These are phyloP conservation scores for Gasterosteus aculeatus DNA, from an alignment of 2,113 vertebrate species.

Conservation along the genomic window DNA sequence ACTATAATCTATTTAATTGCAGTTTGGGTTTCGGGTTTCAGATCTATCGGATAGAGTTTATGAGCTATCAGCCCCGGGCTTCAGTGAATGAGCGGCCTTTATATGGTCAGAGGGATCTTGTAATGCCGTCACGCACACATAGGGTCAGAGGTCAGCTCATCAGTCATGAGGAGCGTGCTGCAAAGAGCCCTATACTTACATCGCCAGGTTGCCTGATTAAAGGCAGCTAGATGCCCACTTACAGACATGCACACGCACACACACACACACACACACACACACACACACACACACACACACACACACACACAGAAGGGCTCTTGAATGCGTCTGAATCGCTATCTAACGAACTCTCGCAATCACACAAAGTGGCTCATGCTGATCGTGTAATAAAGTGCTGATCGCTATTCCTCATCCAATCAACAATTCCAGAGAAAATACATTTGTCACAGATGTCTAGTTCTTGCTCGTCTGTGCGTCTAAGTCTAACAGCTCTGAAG, in stretches of 20 bases:
- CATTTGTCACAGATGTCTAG: conserved; percentile 17
- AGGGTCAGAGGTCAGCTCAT: conserved; percentile 58
- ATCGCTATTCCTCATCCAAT: conserved; percentile 40
- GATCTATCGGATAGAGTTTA: not conserved
- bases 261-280: not conserved
- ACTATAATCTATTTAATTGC: not conserved
- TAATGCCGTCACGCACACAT: not conserved
- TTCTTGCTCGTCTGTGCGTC: not conserved
- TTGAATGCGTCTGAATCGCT: conserved; percentile 31
- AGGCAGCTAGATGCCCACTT: conserved; percentile 18
- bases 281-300: not conserved
- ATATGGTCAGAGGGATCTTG: not conserved
- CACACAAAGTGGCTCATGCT: conserved; percentile 36
- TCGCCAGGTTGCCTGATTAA: conserved; percentile 17
- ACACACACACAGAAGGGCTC: not conserved
- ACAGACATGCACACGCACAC: not conserved
- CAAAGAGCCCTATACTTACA: not conserved
- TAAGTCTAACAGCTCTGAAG: not conserved
- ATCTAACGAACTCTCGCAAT: conserved; percentile 57
- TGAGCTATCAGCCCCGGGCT: not conserved
- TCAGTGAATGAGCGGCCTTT: not conserved
- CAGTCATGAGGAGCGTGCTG: conserved; percentile 32
- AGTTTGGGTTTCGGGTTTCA: not conserved
- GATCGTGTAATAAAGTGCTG: conserved; percentile 42
- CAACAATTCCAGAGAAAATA: conserved; percentile 34